A percentile compares a stretch with the other conserved stretches of the same genome.
These are phyloP conservation scores for Laterallus jamaicensis DNA, from an alignment of 2,113 vertebrate species.

Conservation along the genomic window DNA sequence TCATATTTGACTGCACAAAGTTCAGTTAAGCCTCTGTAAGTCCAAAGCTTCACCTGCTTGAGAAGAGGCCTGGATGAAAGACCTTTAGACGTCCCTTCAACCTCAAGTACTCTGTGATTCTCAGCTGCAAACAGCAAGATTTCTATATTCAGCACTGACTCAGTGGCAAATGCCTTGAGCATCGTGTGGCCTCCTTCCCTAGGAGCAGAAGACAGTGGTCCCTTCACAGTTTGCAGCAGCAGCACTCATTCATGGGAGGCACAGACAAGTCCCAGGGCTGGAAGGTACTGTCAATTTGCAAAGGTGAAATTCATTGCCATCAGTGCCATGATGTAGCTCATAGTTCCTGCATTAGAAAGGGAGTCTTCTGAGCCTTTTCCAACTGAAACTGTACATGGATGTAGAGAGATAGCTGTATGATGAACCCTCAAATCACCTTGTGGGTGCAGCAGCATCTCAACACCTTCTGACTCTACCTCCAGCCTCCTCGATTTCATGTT, in stretches of 20 bases:
- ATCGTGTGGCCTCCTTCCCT: accelerated
- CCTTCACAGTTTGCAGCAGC: accelerated
- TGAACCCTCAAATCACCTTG: not conserved
- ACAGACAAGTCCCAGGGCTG: not conserved
- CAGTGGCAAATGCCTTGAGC: not conserved
- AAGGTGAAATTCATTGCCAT: not conserved
- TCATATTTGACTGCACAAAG: not conserved
- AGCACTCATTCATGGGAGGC: not conserved
- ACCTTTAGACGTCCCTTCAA: not conserved
- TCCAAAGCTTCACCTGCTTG: not conserved
- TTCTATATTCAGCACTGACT: not conserved
- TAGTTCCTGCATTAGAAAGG: accelerated
- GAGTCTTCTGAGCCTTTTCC: not conserved
- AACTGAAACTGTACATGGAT: not conserved
- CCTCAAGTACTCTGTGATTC: not conserved
- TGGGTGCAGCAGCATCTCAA: not conserved
- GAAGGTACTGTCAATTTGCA: not conserved
- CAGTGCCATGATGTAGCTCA: not conserved
- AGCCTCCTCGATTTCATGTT: not conserved
- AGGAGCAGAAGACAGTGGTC: not conserved
- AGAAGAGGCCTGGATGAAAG: not conserved
- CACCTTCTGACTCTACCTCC: not conserved
- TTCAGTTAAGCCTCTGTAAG: not conserved
- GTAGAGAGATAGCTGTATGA: not conserved
- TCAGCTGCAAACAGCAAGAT: not conserved